Evolutionary conservation across 2,797 vertebrate species (phyloP), one percentile per base, ranked within the genome.

Genomic region (Arrhamphus sclerolepis): DNA sequence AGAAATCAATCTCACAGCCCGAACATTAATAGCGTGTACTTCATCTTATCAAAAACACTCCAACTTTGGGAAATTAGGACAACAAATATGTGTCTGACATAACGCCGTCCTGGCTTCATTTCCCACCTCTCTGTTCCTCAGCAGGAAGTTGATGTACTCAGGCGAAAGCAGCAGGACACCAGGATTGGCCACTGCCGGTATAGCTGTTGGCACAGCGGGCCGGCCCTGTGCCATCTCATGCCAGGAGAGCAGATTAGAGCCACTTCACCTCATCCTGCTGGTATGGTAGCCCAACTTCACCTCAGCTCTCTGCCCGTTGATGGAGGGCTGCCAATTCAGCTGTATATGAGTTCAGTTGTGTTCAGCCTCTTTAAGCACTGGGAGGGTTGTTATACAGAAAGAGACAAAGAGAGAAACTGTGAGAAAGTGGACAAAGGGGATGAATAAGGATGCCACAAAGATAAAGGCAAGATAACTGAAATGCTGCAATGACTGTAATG

Each of bases 171-270:
- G 77, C 21, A 0, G 75, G 82, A 49, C 47, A 62, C 69, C 74
- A 75, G 43, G 67, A 66, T 68, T 22, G 42, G 61, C 77, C 64
- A 50, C 62, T 70, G 76, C 78, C 83, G 81, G 56, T 77, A 80
- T 75, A 83, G 84, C 79, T 86, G 62, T 72, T 70, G 72, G 80
- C 83, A 31, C 78, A 80, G 79, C 48, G 1, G 74, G 78, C 58
- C 24, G 40, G 70, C 59, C 67, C 68, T 22, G 56, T 70, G 80
- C 80, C 81, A 72, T 76, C 66, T 75, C 65, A 80, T 81, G 84
- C 80, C 82, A 79, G 56, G 53, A 79, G 80, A 73, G 80, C 80
- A 83, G 81, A 88, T 87, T 84, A 88, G 80, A 88, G 47, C 71
- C 88, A 80, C 84, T 83, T 71, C 86, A 78, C 78, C 76, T 80